Evolutionary conservation across 2,888 invertebrate genomes (phyloP), one percentile per base, ranked within the genome.

Genomic region (Caenorhabditis sulstoni): DNA sequence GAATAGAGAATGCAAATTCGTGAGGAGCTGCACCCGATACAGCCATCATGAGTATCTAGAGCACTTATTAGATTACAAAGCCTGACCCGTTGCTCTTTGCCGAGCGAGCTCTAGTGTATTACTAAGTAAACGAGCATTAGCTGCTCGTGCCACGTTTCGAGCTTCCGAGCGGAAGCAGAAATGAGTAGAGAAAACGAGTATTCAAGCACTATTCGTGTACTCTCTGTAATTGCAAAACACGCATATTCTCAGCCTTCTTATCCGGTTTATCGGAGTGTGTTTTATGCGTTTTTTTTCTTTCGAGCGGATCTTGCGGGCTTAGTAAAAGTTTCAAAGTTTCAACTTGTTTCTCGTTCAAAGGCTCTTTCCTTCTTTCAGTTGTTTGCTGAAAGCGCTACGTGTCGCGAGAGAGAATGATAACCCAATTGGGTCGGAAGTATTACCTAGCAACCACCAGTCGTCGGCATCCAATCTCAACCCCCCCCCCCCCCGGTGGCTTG

Each of bases 1-100:
- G 44, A 53, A 44, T 70, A 53, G 50, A 44, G 70, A 53, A 70
- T 70, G 70, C 61, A 70, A 70, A 62, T 70, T 53, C 45, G 41
- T 11, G 29, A 29, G 29, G 29, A 29, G 29, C 29, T 5, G 11
- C 41, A 14, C 37, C 45, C 47, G 22, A 61, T 58, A 58, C 58
- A 20, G 23, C 44, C 29, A 29, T 29, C 29, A 29, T 29, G n/a
- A 61, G 47, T 47, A 61, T 67, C 44, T 59, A 22, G 47, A 23
- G 47, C 35, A 62, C 62, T 71, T 71, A 71, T 71, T 71, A 18
- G 53, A 71, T 71, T 71, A 71, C 55, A 44, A 18, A 23, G 5
- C n/a, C n/a, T n/a, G n/a, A 9, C 20, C 45, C 16, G 5, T 23
- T 29, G 23, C 52, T 23, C 29, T 29, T 23, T 29, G 52, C 41